Percentiles rank a stretch among this genome's conserved stretches.
phyloP scores from a whole-genome alignment of 1,140 invertebrate genomes.

The Pseudoatta argentina region DNA sequence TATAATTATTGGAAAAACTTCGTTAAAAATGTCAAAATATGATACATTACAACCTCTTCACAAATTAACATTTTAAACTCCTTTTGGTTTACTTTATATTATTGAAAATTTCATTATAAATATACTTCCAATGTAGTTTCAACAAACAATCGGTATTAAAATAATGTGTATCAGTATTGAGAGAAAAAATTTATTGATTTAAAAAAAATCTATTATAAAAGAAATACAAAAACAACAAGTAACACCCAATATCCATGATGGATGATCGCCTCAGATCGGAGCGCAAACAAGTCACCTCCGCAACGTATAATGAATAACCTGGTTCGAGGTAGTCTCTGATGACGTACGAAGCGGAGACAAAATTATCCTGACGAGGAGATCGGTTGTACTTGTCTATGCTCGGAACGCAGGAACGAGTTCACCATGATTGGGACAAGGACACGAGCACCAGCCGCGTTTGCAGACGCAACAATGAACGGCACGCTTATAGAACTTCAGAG shows the following conservation, averaged over 20 bases:
- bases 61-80: too few species aligned
- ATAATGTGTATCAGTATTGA: too few species aligned
- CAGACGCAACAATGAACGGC: constrained; percentile 12
- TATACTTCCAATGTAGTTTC: not conserved
- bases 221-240: not conserved
- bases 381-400: constrained; percentile 3
- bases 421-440: constrained; percentile 30
- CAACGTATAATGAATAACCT: constrained; percentile 16
- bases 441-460: not conserved
- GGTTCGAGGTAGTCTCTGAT: constrained; percentile 5
- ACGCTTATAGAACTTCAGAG: constrained; percentile 24
- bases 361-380: constrained; percentile 34
- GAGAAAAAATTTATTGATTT: not conserved
- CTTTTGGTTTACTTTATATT: too few species aligned
- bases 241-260: constrained; percentile 22
- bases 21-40: too few species aligned
- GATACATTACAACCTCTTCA: too few species aligned
- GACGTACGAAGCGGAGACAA: constrained; percentile 40
- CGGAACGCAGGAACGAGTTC: constrained; percentile 14
- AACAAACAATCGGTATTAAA: not conserved
- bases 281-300: constrained; percentile 29
- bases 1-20: too few species aligned
- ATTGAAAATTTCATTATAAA: not conserved
- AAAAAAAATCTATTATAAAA: not conserved
- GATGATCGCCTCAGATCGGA: not conserved